Evolutionary conservation across 2,888 invertebrate genomes (phyloP), one percentile per base, ranked within the genome.

Genomic region (Stenchaetothrips biformis): DNA sequence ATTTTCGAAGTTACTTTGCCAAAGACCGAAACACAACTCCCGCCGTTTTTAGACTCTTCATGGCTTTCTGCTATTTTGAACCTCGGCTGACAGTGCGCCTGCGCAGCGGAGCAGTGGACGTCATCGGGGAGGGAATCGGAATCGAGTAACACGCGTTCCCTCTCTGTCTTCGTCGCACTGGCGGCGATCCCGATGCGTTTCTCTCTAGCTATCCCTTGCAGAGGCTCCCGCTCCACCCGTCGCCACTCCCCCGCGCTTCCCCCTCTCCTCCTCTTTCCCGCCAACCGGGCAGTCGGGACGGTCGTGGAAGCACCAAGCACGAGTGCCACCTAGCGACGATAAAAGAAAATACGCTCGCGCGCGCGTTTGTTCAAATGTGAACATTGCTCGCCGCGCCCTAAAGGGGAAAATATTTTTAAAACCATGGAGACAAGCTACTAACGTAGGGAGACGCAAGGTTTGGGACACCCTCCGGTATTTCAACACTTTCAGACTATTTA

Each of bases 21-120:
- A 81, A 79, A 79, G 78, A 80, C 78, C 80, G 79, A 80, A 81
- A 80, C 78, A 80, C 79, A 80, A 80, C 81, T 81, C 79, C 80
- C 80, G 81, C 82, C 80, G 47, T 81, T 74, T 74, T 74, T 74
- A 74, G 67, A 74, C 67, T 74, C 67, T 74, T 74, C 67, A 74
- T 74, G 67, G 67, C 80, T 49, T 49, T 81, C 81, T 82, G 82
- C 82, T 82, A 81, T 80, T 81, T 82, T 81, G 81, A 82, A 80
- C 81, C 80, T 37, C 78, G 80, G 79, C 59, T 78, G 59, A 18
- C 48, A 18, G 3, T 78, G 80, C 81, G 81, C 81, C 74, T 79
- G 82, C 82, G 82, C 82, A 21, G 25, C 49, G 37, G 37, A 37
- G 37, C 37, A 37, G 18, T 48, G 25, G 59, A 27, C 62, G 62